These are phyloP conservation scores for Gortyna flavago DNA, from an alignment of 2,888 invertebrate genomes.

Conservation along the genomic window DNA sequence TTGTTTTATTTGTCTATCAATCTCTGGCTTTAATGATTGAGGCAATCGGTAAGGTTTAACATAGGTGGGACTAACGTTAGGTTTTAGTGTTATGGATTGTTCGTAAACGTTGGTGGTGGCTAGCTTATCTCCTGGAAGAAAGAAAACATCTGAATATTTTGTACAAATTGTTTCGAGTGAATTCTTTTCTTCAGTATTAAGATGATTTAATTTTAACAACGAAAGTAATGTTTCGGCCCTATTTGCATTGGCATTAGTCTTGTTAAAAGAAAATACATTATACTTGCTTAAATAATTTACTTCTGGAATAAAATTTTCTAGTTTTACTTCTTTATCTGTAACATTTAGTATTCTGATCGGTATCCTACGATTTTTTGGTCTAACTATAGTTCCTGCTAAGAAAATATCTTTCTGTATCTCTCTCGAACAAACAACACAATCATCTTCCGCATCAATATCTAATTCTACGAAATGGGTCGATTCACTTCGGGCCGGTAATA, in stretches of 20 bases:
- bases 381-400: no score
- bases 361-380: neutral
- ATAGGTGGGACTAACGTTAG: slow-evolving; percentile 2
- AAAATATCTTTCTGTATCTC: no score
- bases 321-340: neutral
- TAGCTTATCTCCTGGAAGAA: neutral
- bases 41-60: slow-evolving; percentile 7
- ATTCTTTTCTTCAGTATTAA: neutral
- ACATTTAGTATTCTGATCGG: neutral
- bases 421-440: no score
- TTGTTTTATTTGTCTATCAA: neutral
- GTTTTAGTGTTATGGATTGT: neutral
- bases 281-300: neutral
- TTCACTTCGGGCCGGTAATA: neutral
- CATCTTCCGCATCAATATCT: no score
- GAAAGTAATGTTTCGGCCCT: neutral
- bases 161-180: neutral
- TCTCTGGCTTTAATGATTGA: neutral
- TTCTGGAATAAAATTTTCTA: neutral
- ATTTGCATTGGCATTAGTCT: neutral
- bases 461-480: neutral
- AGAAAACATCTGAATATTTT: neutral
- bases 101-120: neutral
- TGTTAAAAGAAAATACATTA: neutral
- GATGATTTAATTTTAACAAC: slow-evolving; percentile 4